Evolutionary conservation across 53 echinoderm and acorn worm genomes (phyloP).

Genomic region (Echinarachnius parma): DNA sequence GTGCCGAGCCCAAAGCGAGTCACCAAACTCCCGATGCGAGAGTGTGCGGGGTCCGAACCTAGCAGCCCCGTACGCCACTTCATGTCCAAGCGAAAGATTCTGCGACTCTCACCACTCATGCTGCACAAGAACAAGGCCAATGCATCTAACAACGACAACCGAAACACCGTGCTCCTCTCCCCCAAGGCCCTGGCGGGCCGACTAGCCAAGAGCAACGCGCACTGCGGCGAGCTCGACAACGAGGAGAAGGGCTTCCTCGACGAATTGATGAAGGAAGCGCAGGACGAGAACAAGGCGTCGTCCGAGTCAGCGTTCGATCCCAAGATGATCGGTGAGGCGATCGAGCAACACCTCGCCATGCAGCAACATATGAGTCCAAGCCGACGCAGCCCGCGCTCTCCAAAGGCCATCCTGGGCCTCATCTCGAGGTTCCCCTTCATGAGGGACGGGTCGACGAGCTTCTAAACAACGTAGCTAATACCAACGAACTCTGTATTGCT

Average conservation of each 20-base stretch:
- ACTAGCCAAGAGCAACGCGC: constrained; percentile 30
- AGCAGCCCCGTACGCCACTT: constrained; percentile 39
- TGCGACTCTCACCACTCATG: constrained; percentile 26
- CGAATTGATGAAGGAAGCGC: constrained; percentile 52
- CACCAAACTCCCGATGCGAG: constrained; percentile 24
- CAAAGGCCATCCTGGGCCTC: constrained; percentile 69
- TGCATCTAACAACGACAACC: constrained; percentile 5
- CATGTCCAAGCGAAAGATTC: background rate
- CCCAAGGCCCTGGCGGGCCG: constrained; percentile 32
- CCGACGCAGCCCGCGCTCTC: constrained; percentile 65
- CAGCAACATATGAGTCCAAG: constrained; percentile 41
- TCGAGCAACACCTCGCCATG: constrained; percentile 80
- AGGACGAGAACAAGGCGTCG: background rate
- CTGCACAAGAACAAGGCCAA: constrained; percentile 43
- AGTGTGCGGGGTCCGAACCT: constrained; percentile 37
- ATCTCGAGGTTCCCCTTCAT: constrained; percentile 83
- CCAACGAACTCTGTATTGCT: no score
- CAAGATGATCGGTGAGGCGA: constrained; percentile 86
- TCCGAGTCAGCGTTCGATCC: constrained; percentile 73
- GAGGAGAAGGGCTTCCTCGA: constrained; percentile 27
- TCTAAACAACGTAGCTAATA: no score
- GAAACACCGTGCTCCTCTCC: constrained; percentile 25
- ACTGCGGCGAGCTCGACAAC: constrained; percentile 58
- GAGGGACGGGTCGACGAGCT: constrained; percentile 52
- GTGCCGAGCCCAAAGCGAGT: background rate